Conservation (phyloP, 2,888 invertebrate genomes). For the Clostera curtula region DNA sequence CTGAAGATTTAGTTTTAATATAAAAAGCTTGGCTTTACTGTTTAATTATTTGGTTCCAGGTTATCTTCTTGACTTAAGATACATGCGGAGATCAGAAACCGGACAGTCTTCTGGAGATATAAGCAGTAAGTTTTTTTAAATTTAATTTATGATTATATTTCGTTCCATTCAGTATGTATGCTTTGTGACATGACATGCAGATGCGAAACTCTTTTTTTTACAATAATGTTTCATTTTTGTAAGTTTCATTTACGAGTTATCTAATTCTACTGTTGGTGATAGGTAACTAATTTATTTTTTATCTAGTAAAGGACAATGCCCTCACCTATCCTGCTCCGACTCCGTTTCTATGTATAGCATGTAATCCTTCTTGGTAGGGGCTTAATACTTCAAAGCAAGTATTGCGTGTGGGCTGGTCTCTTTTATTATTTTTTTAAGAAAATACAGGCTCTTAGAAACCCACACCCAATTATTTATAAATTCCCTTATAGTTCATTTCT, state of each 20-base stretch:
- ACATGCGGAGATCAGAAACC: conserved; percentile 44
- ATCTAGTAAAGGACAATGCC: conserved; percentile 11
- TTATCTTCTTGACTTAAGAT: conserved; percentile 69
- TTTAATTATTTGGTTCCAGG: conserved; percentile 43
- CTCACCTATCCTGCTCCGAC: no score
- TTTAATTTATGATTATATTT: conserved; percentile 2
- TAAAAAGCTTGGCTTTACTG: neutral
- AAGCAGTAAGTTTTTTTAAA: conserved; percentile 34
- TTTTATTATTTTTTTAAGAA: no score
- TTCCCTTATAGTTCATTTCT: no score
- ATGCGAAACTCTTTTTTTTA: no score
- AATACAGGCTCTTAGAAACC: no score
- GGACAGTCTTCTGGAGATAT: conserved; percentile 34
- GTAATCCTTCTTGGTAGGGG: no score
- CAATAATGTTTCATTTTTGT: neutral
- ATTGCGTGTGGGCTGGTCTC: no score
- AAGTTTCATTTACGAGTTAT: neutral
- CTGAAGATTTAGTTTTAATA: neutral
- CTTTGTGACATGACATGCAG: conserved; percentile 1
- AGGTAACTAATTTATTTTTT: conserved; percentile 4
- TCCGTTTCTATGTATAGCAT: no score
- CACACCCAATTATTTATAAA: no score
- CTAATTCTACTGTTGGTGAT: conserved; percentile 1
- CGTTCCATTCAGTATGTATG: conserved; percentile 1
- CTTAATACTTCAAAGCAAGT: no score